These are phyloP conservation scores for Schlechtendalia chinensis DNA, from an alignment of 1,140 invertebrate genomes.

Conservation along the genomic window DNA sequence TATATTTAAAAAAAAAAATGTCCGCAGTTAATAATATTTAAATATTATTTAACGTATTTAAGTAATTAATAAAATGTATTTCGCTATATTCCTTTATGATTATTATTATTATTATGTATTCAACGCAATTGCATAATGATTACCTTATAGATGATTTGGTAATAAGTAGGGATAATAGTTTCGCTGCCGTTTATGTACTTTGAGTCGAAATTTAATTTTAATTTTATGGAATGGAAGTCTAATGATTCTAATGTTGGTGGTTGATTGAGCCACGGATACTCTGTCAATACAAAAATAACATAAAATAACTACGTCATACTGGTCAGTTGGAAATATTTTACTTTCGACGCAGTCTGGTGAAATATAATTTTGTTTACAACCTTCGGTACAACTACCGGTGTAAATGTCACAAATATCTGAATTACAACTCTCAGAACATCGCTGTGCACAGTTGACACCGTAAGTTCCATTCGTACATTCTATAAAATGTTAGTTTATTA, in stretches of 20 bases:
- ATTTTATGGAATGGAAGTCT: neutral
- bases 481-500: neutral
- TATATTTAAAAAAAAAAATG: neutral
- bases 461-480: neutral
- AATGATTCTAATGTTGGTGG: neutral
- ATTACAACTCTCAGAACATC: neutral
- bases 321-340: neutral
- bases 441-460: neutral
- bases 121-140: neutral
- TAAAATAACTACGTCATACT: too few relatives aligned
- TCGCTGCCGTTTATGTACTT: neutral
- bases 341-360: neutral
- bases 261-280: neutral
- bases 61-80: too few relatives aligned
- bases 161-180: neutral
- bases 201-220: neutral
- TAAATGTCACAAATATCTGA: neutral
- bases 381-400: neutral
- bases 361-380: conserved; percentile 1
- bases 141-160: conserved; percentile 12
- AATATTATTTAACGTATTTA: too few relatives aligned
- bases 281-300: neutral
- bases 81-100: too few relatives aligned
- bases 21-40: too few relatives aligned
- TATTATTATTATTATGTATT: too few relatives aligned